A percentile compares a stretch with the other conserved stretches of the same genome.
Evolutionary conservation across 2,888 invertebrate species (phyloP).

Genomic region (Galeruca laticollis): DNA sequence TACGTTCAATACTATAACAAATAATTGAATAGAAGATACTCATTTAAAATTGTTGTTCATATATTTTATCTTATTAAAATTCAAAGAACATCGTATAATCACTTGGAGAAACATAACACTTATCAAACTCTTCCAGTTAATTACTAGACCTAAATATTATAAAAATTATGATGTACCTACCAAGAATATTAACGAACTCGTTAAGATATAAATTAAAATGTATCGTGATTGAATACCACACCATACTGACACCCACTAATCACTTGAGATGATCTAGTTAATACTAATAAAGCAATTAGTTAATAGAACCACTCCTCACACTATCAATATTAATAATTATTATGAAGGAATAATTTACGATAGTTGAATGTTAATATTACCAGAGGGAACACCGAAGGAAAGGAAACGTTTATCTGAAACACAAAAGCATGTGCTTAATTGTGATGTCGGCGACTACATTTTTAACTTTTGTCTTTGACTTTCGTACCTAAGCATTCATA

Average conservation of each 20-base stretch:
- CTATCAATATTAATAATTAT: constrained; percentile 8
- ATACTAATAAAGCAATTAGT: constrained; percentile 24
- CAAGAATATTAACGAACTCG: constrained; percentile 4
- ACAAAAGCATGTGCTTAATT: no score
- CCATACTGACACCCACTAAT: constrained; percentile 18
- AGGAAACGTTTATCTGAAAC: no score
- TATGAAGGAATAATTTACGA: not conserved
- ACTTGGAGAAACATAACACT: not conserved
- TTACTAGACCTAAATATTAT: not conserved
- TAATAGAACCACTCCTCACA: constrained; percentile 15
- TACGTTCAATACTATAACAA: no score
- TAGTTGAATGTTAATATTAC: not conserved
- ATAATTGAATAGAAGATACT: no score
- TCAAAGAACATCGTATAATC: not conserved
- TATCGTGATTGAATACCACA: constrained; percentile 18
- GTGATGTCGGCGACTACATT: no score
- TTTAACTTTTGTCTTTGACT: no score
- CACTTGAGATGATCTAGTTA: constrained; percentile 11
- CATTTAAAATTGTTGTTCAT: not conserved
- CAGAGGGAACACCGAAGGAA: no score
- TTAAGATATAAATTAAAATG: constrained; percentile 14
- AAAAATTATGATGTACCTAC: not conserved
- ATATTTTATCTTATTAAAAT: not conserved
- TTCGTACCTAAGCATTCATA: no score
- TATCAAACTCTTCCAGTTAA: not conserved